Evolutionary conservation across 2,113 vertebrate species (phyloP), one percentile per base, ranked within the genome.

Genomic region (Irena cyanogastra): DNA sequence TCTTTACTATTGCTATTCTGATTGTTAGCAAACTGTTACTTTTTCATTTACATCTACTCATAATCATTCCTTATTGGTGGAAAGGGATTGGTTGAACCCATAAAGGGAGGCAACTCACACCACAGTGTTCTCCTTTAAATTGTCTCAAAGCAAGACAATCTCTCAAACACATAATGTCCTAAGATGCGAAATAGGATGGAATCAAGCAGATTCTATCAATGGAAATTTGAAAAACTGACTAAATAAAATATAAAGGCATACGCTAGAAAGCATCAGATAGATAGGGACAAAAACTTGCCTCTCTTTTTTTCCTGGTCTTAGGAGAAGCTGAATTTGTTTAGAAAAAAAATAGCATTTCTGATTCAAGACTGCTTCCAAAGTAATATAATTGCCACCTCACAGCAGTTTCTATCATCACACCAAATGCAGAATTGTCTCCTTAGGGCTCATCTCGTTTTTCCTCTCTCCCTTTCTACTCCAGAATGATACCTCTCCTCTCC

Each of bases 401-500:
- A 44, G 74, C 28, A 47, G 71, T n/a, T 71, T 53, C 93, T 89
- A 70, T 94, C 90, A 61, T 16, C 60, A 89, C 1, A 1, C 42
- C 28, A 52, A 91, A 56, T 0, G 11, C 41, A 93, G 77, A 95
- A 50, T 74, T 87, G 56, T 56, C 68, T 91, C 49, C 75, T 87
- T 52, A 87, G 70, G 54, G 52, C 52, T 93, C 90, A 97, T 76
- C 53, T 92, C 35, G 19, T 89, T 95, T 84, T 90, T 92, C 72
- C 54, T 75, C 66, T 89, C 75, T 95, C 82, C 35, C 72, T 85
- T 87, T 79, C 70, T 71, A 53, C 64, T 94, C 63, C 71, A 97
- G 95, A 87, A 65, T 78, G 94, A 89, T 78, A 94, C 50, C 74
- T 94, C 83, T 96, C 69, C 94, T 89, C 87, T 90, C 83, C 53